A percentile compares a stretch with the other conserved stretches of the same genome.
phyloP scores from a whole-genome alignment of 1,140 invertebrate genomes.

The Drosophila carrolli region DNA sequence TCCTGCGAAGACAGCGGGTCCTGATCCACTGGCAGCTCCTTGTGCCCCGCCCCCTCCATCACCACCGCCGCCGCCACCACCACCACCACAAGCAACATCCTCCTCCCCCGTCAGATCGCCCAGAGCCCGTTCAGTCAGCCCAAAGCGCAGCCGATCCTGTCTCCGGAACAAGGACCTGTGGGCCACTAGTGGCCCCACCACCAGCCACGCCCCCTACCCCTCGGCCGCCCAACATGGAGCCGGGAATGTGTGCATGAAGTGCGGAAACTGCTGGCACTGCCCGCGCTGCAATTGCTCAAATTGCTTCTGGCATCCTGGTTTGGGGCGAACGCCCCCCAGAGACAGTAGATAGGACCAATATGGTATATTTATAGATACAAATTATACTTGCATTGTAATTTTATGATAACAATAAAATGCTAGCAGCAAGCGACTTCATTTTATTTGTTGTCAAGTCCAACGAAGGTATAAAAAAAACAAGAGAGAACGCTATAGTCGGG shows the following conservation, averaged over 20 bases:
- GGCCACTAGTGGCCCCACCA: neutral
- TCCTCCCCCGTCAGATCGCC: neutral
- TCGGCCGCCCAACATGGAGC: constrained; percentile 10
- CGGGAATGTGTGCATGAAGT: constrained; percentile 41
- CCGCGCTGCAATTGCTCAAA: constrained; percentile 50
- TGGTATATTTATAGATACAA: too few relatives aligned
- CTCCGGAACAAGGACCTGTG: constrained; percentile 27
- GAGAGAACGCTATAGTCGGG: too few relatives aligned
- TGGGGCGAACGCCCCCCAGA: constrained; percentile 8
- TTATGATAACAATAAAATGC: too few relatives aligned
- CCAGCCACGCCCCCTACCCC: constrained; percentile 4
- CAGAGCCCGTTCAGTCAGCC: constrained; percentile 5
- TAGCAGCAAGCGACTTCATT: too few relatives aligned
- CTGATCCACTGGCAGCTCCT: neutral
- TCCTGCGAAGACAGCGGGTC: neutral
- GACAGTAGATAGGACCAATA: constrained; percentile 1
- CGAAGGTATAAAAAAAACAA: too few relatives aligned
- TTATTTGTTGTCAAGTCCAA: too few relatives aligned
- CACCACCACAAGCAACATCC: neutral
- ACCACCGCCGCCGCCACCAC: neutral
- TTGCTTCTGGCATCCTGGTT: constrained; percentile 48
- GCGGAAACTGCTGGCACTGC: constrained; percentile 44
- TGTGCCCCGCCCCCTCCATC: neutral
- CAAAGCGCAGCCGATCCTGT: constrained; percentile 26
- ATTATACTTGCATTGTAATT: too few relatives aligned